Base-by-base conservation (phyloP, 2,888 invertebrate genomes). In the Leptopilina drosophilae region DNA sequence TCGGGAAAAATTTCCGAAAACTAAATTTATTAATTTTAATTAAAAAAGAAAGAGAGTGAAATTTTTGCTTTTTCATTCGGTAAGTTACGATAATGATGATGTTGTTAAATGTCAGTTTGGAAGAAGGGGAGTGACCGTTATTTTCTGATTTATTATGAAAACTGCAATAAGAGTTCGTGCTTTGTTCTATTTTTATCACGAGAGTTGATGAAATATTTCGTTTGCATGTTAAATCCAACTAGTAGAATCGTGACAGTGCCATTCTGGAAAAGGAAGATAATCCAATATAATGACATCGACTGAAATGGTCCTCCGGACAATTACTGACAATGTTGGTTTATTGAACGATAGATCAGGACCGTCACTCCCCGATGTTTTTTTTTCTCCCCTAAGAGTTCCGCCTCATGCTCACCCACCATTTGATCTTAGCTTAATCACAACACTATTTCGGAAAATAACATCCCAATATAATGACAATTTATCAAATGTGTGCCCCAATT, bases 241-340 rank as follows among this genome's bases (percentile, higher is more conserved):
- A 42, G 33, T 20, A 20, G 33, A 26, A 53, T 53, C 33, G 53
- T 73, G 53, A 73, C 8, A 73, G 49, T 56, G 14, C 33, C 33
- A 53, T 53, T 73, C 14, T 56, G 14, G 33, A 33, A 33, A 56
- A 73, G 2, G 33, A 26, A 56, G 73, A 59, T 73, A 56, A 73
- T 59, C 73, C 73, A 73, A 73, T 73, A 73, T 73, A 89, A 89
- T 88, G 88, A 88, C 88, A 88, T 87, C 88, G 87, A 90, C 90
- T 88, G 87, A 86, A 42, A 87, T 83, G 85, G 87, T 87, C 88
- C 85, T 87, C 88, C 87, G 87, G 88, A 87, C 88, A 89, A 90
- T 90, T 89, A 89, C 88, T 87, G 87, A 87, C 88, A 84, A 85
- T 86, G 88, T 89, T 89, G 87, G 88, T 90, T 91, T 91, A 91